Evolutionary conservation across 1,140 invertebrate species (phyloP).

Genomic region (Nephila pilipes): DNA sequence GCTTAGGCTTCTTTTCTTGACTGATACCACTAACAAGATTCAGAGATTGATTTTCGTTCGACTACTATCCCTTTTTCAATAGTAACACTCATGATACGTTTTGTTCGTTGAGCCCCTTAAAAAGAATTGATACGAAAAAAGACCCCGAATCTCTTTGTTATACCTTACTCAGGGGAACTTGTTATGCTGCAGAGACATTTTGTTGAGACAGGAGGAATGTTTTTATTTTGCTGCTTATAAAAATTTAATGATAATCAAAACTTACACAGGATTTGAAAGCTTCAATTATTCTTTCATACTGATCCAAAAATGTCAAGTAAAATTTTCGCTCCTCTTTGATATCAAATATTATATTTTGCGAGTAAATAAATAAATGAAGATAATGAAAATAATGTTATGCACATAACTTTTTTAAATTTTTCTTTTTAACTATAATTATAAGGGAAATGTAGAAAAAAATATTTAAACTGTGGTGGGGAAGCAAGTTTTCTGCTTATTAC

Average conservation of each 20-base stretch:
- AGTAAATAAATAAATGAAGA: too few species aligned
- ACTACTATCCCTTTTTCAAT: neutral
- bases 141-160: neutral
- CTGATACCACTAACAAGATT: neutral
- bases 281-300: neutral
- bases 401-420: too few species aligned
- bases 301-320: neutral
- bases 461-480: too few species aligned
- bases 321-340: too few species aligned
- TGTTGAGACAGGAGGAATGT: neutral
- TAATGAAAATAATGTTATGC: too few species aligned
- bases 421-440: too few species aligned
- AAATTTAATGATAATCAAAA: neutral
- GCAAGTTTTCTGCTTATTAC: too few species aligned
- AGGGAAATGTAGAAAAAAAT: too few species aligned
- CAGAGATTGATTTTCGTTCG: neutral
- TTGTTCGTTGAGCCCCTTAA: neutral
- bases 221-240: neutral
- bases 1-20: neutral
- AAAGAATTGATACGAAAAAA: neutral
- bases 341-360: too few species aligned
- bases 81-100: constrained; percentile 1
- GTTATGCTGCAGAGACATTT: neutral
- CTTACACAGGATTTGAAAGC: neutral
- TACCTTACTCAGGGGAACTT: neutral